Percentiles rank a stretch among this genome's conserved stretches.
phyloP scores from a whole-genome alignment of 1,140 invertebrate genomes.

The Rhagoletis zephyria region DNA sequence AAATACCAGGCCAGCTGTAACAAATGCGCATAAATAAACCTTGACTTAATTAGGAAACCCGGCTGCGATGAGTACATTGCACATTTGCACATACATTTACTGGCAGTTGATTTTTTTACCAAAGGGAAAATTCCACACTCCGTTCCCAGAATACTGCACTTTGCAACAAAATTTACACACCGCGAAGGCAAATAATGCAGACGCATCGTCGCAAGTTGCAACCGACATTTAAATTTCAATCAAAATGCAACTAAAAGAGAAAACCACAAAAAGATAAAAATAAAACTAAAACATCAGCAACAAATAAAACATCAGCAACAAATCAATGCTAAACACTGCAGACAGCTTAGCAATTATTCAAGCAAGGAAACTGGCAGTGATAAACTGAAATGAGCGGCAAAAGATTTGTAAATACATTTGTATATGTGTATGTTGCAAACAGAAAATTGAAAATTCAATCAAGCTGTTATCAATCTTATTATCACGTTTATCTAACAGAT shows the following conservation, averaged over 20 bases:
- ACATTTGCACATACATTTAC: not conserved
- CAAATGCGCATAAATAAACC: conserved; percentile 46
- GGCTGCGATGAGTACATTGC: not conserved
- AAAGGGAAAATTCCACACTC: not conserved
- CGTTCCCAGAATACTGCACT: not conserved
- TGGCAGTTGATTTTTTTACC: not conserved
- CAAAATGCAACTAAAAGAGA: not conserved
- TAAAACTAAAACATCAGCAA: not conserved
- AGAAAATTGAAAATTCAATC: conserved; percentile 1
- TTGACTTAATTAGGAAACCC: conserved; percentile 42
- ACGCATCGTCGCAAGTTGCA: not conserved
- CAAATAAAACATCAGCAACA: not conserved
- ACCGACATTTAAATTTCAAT: not conserved
- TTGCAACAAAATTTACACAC: not conserved
- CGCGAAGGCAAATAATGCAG: no score
- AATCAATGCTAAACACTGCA: not conserved
- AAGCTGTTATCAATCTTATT: conserved; percentile 54
- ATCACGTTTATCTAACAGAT: conserved; percentile 48
- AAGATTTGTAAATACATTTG: not conserved
- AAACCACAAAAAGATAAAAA: not conserved
- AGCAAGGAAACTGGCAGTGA: not conserved
- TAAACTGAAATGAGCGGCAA: not conserved
- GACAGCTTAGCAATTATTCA: not conserved
- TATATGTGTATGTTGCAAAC: not conserved
- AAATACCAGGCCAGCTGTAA: conserved; percentile 32